Percentiles rank a stretch among this genome's conserved stretches.
Evolutionary conservation across 2,888 invertebrate species (phyloP).

Genomic region (Drosophila anomelani): DNA sequence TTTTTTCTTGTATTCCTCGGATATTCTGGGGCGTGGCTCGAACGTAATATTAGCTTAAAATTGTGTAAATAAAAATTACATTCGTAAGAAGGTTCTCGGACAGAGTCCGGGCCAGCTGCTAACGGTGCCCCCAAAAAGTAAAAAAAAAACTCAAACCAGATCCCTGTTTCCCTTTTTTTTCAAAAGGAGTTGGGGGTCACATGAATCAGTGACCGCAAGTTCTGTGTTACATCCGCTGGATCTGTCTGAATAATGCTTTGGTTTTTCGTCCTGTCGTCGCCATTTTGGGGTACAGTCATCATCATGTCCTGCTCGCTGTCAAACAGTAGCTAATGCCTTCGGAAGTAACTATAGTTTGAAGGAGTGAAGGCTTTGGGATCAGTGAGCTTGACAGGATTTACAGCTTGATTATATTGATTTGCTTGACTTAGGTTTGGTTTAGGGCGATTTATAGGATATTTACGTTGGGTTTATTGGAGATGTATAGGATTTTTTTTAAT

Average conservation of each 20-base stretch:
- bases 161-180: conserved; percentile 1
- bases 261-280: conserved; percentile 16
- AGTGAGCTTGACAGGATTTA: no score
- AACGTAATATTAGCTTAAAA: conserved; percentile 79
- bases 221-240: conserved; percentile 27
- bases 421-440: neutral
- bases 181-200: conserved; percentile 8
- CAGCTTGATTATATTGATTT: neutral
- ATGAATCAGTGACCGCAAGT: conserved; percentile 66
- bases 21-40: conserved; percentile 68
- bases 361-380: neutral
- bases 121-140: neutral
- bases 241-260: conserved; percentile 10
- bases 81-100: conserved; percentile 71
- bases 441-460: neutral
- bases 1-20: conserved; percentile 38
- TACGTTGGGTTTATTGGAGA: neutral
- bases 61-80: conserved; percentile 80
- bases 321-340: neutral
- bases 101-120: conserved; percentile 24
- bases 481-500: no score
- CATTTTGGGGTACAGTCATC: conserved; percentile 22
- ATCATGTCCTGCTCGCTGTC: neutral
- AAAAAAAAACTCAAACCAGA: conserved; percentile 2
- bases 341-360: neutral